Percentiles rank a stretch among this genome's conserved stretches.
Evolutionary conservation across 2,113 vertebrate species (phyloP).

Genomic region (Anhinga rufa): DNA sequence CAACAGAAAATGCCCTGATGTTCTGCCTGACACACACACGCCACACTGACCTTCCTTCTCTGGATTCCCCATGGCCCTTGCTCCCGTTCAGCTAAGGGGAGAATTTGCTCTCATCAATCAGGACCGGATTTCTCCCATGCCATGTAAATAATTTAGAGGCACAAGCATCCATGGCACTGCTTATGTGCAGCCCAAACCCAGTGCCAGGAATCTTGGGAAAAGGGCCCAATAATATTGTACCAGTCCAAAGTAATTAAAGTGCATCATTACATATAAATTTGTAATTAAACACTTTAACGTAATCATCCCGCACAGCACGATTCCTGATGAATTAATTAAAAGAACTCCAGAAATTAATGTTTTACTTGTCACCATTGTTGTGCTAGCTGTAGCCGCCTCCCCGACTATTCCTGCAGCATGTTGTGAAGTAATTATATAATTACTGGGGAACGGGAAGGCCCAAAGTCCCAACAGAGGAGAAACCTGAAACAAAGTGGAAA

Average conservation of each 20-base stretch:
- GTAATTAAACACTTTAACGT: conserved; percentile 93
- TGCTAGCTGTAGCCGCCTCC: conserved; percentile 63
- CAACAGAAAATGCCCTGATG: conserved; percentile 2
- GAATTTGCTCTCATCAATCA: conserved; percentile 34
- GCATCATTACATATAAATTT: conserved; percentile 91
- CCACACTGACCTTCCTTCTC: neutral
- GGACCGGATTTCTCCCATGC: conserved; percentile 58
- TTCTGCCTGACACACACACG: neutral
- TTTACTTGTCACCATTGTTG: conserved; percentile 83
- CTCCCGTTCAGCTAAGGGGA: conserved; percentile 13
- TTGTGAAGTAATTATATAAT: conserved; percentile 74
- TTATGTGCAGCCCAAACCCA: conserved; percentile 56
- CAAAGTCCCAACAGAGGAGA: conserved; percentile 65
- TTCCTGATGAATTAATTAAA: conserved; percentile 89
- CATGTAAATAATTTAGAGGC: conserved; percentile 74
- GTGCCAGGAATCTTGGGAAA: conserved; percentile 81
- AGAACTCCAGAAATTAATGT: conserved; percentile 88
- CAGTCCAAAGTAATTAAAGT: conserved; percentile 91
- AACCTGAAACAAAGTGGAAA: conserved; percentile 53
- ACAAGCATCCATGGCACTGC: conserved; percentile 60
- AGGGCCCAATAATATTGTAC: conserved; percentile 87
- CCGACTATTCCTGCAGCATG: conserved; percentile 70
- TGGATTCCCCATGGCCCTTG: neutral
- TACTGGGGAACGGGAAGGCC: conserved; percentile 63
- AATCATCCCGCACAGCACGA: conserved; percentile 88